Evolutionary conservation across 2,113 vertebrate species (phyloP).

Genomic region (Balaenoptera acutorostrata): DNA sequence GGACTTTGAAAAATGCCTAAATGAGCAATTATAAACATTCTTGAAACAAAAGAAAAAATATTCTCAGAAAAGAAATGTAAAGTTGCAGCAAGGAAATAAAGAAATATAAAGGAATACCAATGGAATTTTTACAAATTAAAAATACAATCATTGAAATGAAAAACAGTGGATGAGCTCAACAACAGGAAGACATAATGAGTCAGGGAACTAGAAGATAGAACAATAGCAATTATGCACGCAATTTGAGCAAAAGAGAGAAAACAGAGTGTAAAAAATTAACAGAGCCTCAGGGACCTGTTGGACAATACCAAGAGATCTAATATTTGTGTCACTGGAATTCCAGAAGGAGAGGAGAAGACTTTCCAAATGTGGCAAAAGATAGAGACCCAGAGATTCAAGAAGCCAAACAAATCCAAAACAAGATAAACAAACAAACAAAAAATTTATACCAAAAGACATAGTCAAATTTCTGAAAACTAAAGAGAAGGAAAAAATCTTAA

Average conservation of each 20-base stretch:
- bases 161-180: not conserved
- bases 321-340: not conserved
- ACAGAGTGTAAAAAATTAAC: not conserved
- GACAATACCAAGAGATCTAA: not conserved
- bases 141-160: not conserved
- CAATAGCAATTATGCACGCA: not conserved
- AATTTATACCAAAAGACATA: not conserved
- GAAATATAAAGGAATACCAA: not conserved
- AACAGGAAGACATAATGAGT: not conserved
- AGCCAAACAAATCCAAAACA: not conserved
- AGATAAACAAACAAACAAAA: not conserved
- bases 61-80: not conserved
- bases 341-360: not conserved
- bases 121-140: not conserved
- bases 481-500: not conserved
- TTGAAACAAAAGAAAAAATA: not conserved
- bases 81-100: not conserved
- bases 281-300: not conserved
- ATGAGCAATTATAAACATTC: not conserved
- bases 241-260: not conserved
- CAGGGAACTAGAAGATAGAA: not conserved
- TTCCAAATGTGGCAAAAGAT: not conserved
- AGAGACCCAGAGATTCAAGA: not conserved
- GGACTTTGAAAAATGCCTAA: not conserved
- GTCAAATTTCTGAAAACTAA: conserved; percentile 11